Evolutionary conservation across 2,113 vertebrate species (phyloP), one percentile per base, ranked within the genome.

Genomic region (Gallinago undulata): DNA sequence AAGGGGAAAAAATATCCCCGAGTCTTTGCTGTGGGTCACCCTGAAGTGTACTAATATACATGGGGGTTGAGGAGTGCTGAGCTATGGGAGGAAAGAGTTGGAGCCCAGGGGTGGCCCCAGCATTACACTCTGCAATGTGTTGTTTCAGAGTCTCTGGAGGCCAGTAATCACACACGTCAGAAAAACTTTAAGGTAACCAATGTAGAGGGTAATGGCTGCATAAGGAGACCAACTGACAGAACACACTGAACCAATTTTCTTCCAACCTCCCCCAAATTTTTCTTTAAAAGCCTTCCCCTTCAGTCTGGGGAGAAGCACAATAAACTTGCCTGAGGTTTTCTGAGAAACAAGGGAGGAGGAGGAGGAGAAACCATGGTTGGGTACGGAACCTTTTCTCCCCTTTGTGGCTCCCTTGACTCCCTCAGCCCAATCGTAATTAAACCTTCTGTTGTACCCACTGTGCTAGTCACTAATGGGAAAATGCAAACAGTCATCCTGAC

Each of bases 171-270:
- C 3, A 1, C 27, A 68, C 0, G 1, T 87, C 79, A 75, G 70
- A 88, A 87, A 89, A 94, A 72, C 77, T 68, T 87, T 76, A 78
- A 94, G 96, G 91, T 93, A 94, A 94, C 81, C 43, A 77, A 0
- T 7, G 33, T 33, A 74, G 60, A 79, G 50, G 41, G 43, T 70
- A 95, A 95, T 33, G 70, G 86, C 81, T 96, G 74, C 80, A 74
- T 82, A 75, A 96, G 67, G 78, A 89, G 84, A 73, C 81, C 47
- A 80, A 96, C 89, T 93, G 92, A 51, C 48, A 89, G 84, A 92
- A 89, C 88, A 96, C 47, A 83, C 59, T 94, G 95, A 96, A 94
- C 24, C 83, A 72, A 96, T 96, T 97, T 96, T 89, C 73, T 88
- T 85, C 84, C 74, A 91, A 3, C 55, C 18, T 84, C 55, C 50